Percentiles rank a stretch among this genome's conserved stretches.
These are phyloP conservation scores for Synaphobranchus kaupii DNA, from an alignment of 2,797 vertebrate genomes.

Conservation along the genomic window DNA sequence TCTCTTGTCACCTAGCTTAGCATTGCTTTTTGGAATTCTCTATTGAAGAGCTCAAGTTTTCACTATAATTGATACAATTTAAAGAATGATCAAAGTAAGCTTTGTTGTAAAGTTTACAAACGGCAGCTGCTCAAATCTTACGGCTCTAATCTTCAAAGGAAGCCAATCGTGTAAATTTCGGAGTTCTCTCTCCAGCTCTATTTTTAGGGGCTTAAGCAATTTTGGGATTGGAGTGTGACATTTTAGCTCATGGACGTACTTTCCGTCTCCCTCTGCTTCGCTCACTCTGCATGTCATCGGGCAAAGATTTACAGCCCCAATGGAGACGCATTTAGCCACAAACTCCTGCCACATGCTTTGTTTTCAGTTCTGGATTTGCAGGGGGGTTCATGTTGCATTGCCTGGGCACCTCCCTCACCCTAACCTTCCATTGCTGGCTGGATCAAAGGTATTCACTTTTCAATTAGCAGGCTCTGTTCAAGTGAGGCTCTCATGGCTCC, in stretches of 20 bases:
- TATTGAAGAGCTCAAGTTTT: neutral
- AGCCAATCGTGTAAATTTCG: neutral
- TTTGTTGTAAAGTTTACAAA: neutral
- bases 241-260: neutral
- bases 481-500: conserved; percentile 22
- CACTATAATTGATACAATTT: neutral
- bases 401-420: neutral
- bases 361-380: neutral
- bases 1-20: neutral
- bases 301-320: neutral
- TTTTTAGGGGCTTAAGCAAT: conserved; percentile 10
- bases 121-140: neutral
- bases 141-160: neutral
- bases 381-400: neutral
- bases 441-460: conserved; percentile 27
- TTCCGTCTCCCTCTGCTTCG: neutral
- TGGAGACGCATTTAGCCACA: neutral
- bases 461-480: conserved; percentile 33
- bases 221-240: neutral
- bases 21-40: neutral
- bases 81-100: neutral
- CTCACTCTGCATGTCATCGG: neutral
- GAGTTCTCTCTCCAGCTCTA: conserved; percentile 4
- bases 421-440: conserved; percentile 1
- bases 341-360: neutral